Evolutionary conservation across 2,888 invertebrate genomes (phyloP).

Genomic region (Phania funesta): DNA sequence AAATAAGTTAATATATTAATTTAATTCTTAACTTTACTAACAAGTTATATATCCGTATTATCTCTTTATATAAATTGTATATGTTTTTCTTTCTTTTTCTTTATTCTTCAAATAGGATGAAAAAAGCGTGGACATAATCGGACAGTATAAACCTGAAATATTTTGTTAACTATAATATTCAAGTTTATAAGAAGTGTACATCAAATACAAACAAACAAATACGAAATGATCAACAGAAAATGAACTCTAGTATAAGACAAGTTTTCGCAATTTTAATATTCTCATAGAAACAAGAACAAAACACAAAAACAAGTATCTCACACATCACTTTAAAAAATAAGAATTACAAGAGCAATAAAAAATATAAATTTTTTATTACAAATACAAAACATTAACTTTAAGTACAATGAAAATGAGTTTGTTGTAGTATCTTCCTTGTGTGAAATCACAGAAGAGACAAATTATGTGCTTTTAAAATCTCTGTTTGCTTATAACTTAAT

Average conservation of each 20-base stretch:
- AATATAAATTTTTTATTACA: background rate
- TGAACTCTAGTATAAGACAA: conserved; percentile 40
- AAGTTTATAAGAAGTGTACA: conserved; percentile 31
- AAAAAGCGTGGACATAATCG: conserved; percentile 88
- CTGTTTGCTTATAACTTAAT: background rate
- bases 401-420: background rate
- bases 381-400: background rate
- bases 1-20: too few relatives aligned
- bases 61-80: conserved; percentile 47
- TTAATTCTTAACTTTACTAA: too few relatives aligned
- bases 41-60: background rate
- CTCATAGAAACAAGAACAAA: conserved; percentile 3
- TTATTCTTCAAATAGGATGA: conserved; percentile 82
- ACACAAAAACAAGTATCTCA: conserved; percentile 66
- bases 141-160: conserved; percentile 90
- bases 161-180: conserved; percentile 83
- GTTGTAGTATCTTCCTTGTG: conserved; percentile 44
- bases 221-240: conserved; percentile 47
- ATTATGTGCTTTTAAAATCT: conserved; percentile 47
- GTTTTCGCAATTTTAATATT: conserved; percentile 12
- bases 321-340: conserved; percentile 63
- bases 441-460: conserved; percentile 14
- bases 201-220: conserved; percentile 52
- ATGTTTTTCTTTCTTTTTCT: conserved; percentile 60
- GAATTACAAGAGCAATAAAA: conserved; percentile 12